phyloP scores from a whole-genome alignment of 1,140 invertebrate genomes.

The Neuroterus valhalla region DNA sequence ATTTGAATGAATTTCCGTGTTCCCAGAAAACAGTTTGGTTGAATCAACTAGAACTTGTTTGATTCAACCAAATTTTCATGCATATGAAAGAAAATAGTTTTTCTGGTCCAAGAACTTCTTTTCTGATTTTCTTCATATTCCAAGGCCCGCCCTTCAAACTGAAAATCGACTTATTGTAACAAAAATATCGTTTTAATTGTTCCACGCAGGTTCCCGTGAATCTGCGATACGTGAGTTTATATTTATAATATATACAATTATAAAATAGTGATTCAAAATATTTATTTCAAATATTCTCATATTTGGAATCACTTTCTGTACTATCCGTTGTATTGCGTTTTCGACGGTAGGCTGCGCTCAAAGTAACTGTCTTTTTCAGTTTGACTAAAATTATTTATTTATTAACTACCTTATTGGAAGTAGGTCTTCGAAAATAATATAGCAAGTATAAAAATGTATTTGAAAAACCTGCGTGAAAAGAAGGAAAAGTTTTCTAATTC shows the following conservation, averaged over 20 bases:
- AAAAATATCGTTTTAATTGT: no score
- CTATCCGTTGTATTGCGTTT: slow-evolving; percentile 38
- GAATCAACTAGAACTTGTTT: no score
- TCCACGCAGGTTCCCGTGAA: slow-evolving; percentile 37
- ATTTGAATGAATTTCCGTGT: no score
- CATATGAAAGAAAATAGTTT: no score
- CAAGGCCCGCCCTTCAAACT: background rate
- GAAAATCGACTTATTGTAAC: background rate
- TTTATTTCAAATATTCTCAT: background rate
- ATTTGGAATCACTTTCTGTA: slow-evolving; percentile 34
- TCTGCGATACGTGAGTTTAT: slow-evolving; percentile 54
- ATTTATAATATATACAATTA: slow-evolving; percentile 34
- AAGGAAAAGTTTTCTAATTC: background rate
- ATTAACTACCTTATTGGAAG: slow-evolving; percentile 57
- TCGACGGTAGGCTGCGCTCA: slow-evolving; percentile 60
- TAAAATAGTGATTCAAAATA: slow-evolving; percentile 36
- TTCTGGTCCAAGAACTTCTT: no score
- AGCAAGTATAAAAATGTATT: slow-evolving; percentile 28
- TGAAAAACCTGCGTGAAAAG: slow-evolving; percentile 31
- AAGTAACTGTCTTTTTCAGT: slow-evolving; percentile 45
- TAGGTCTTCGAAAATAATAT: slow-evolving; percentile 44
- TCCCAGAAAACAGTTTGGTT: no score
- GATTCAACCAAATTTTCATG: no score
- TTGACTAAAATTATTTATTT: slow-evolving; percentile 42
- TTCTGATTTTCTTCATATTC: background rate